phyloP scores from a whole-genome alignment of 2,113 vertebrate genomes.

The Telmatochromis sp. region DNA sequence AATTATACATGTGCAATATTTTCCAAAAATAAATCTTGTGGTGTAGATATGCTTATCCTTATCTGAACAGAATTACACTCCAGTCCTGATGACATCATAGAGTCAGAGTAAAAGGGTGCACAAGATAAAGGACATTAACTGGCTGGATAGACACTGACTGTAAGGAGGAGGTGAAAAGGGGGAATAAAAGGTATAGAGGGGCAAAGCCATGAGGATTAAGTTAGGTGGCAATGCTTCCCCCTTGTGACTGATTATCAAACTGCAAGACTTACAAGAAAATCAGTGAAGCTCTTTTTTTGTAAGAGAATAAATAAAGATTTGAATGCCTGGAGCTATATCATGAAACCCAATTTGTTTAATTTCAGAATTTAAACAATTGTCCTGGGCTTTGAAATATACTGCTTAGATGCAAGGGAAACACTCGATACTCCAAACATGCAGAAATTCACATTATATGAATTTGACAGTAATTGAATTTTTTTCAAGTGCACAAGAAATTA shows the following conservation, averaged over 20 bases:
- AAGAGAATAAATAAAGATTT: background rate
- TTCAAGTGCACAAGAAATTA: background rate
- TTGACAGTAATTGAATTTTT: background rate
- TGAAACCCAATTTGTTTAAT: background rate
- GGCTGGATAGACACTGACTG: slow-evolving; percentile 9
- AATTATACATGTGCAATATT: background rate
- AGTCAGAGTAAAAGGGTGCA: background rate
- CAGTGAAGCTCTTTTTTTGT: background rate
- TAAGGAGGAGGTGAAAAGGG: background rate
- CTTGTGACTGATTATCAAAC: slow-evolving; percentile 44
- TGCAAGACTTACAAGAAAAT: background rate
- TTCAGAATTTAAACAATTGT: background rate
- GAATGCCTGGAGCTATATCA: background rate
- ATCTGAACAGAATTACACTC: slow-evolving; percentile 38
- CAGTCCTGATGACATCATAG: slow-evolving; percentile 23
- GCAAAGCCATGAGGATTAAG: background rate
- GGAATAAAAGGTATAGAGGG: background rate
- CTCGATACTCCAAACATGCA: background rate
- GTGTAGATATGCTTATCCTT: background rate
- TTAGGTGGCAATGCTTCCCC: slow-evolving; percentile 31
- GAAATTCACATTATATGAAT: background rate
- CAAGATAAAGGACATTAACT: slow-evolving; percentile 6
- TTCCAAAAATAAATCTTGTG: background rate
- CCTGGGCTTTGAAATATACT: background rate
- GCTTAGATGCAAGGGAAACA: background rate